A percentile compares a stretch with the other conserved stretches of the same genome.
These are phyloP conservation scores for Rhagophthalmus giganteus DNA, from an alignment of 2,888 invertebrate genomes.

Conservation along the genomic window DNA sequence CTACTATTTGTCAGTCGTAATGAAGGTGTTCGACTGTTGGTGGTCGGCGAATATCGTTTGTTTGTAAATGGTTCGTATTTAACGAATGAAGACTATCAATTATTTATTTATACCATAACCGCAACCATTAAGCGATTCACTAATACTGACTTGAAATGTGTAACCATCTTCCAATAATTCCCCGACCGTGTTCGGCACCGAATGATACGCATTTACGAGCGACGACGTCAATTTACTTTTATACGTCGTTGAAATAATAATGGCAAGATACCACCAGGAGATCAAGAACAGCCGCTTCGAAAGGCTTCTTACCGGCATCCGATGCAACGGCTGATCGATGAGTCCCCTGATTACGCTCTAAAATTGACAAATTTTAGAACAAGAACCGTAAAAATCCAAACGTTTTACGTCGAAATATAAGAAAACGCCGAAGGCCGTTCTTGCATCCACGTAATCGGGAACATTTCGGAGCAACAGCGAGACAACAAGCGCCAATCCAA, in stretches of 20 bases:
- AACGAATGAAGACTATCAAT: no score
- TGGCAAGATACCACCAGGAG: constrained; percentile 11
- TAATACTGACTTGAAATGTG: constrained; percentile 6
- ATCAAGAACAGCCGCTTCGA: constrained; percentile 7
- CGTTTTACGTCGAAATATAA: not conserved
- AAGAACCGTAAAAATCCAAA: not conserved
- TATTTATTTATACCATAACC: no score
- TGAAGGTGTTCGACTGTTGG: no score
- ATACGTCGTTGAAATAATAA: constrained; percentile 11
- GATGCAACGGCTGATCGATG: constrained; percentile 5
- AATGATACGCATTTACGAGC: constrained; percentile 4
- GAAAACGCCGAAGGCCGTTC: not conserved
- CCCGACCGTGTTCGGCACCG: constrained; percentile 1
- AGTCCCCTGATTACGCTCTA: constrained; percentile 3
- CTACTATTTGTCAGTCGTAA: no score
- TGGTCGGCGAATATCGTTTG: no score
- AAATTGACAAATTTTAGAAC: not conserved
- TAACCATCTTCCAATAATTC: constrained; percentile 8
- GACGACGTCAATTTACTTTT: constrained; percentile 16
- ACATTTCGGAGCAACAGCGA: no score
- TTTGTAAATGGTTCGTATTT: no score
- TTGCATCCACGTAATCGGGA: no score
- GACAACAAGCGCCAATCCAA: no score
- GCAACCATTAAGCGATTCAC: no score
- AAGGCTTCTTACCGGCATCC: not conserved